Conservation (phyloP, 2,797 vertebrate species). For the Geranospiza caerulescens region DNA sequence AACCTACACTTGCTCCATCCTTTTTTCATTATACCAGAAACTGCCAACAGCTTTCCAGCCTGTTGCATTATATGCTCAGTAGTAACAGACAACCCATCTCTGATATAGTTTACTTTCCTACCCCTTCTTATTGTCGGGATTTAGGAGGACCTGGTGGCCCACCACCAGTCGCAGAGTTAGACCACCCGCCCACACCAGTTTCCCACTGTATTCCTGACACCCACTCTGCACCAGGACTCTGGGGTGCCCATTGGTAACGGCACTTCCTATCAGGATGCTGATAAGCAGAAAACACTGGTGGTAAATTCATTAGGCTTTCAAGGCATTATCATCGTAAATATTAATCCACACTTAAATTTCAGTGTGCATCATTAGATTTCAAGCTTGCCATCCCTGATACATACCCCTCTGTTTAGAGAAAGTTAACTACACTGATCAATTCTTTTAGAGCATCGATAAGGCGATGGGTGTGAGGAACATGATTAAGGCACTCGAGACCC, state of each 20-base stretch:
- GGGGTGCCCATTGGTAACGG: too few relatives aligned
- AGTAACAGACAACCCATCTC: background rate
- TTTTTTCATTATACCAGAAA: fast-evolving
- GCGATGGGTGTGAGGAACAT: background rate
- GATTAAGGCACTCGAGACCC: fast-evolving
- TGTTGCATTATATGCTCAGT: background rate
- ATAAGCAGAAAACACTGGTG: background rate
- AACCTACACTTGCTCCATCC: background rate
- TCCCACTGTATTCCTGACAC: background rate
- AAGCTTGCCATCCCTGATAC: fast-evolving
- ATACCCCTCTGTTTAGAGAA: background rate
- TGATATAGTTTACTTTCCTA: too few relatives aligned
- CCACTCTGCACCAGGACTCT: fast-evolving
- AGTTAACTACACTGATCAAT: fast-evolving
- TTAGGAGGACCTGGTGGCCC: background rate
- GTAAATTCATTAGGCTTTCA: background rate
- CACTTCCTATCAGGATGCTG: background rate
- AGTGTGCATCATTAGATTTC: fast-evolving
- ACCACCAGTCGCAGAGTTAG: background rate
- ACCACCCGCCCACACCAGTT: background rate
- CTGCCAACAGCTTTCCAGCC: background rate
- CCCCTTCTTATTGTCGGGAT: fast-evolving
- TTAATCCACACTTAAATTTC: fast-evolving
- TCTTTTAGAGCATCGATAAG: background rate
- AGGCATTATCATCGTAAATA: fast-evolving